Evolutionary conservation across 2,797 vertebrate genomes (phyloP), one percentile per base, ranked within the genome.

Genomic region (Notolabrus celidotus): DNA sequence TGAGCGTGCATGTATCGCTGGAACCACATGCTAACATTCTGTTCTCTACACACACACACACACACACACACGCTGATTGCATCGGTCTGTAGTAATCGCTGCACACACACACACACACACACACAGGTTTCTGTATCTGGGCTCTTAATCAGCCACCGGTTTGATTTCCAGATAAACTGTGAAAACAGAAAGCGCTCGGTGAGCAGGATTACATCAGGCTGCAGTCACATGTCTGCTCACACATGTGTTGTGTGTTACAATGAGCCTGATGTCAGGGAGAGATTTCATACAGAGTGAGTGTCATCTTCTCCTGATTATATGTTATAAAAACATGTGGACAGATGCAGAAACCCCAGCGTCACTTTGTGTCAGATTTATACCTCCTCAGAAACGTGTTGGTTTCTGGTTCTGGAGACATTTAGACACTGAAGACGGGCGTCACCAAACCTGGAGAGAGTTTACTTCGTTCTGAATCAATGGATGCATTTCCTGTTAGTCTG

Each of bases 11-110:
- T 57, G 51, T 62, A 58, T 0, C 51, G 51, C 76, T 66, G 31
- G 66, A 79, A 68, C 67, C 70, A 72, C 81, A 85, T 70, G 74
- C 80, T 81, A 64, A 81, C 70, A 54, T 62, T 56, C 52, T 73
- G 57, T 79, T 77, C 61, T 22, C 68, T 51, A 17, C 53, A 59
- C 22, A 33, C 55, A 59, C 49, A 27, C 62, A 72, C 49, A 36
- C 43, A 53, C 36, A 60, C 31, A 47, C 22, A 0, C 54, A 43
- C 49, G 68, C 84, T 86, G 84, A 87, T 89, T 89, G 83, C 86
- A 89, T 89, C 84, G 83, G 80, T 80, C 67, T 72, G 67, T 61
- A 72, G 71, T 77, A 83, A 87, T 76, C 10, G 56, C 71, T 80
- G 69, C 74, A 73, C 45, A 23, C 50, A 39, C 19, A 47, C 51